Percentiles rank a stretch among this genome's conserved stretches.
Evolutionary conservation across 2,888 invertebrate species (phyloP).

Genomic region (Trichacis sp.): DNA sequence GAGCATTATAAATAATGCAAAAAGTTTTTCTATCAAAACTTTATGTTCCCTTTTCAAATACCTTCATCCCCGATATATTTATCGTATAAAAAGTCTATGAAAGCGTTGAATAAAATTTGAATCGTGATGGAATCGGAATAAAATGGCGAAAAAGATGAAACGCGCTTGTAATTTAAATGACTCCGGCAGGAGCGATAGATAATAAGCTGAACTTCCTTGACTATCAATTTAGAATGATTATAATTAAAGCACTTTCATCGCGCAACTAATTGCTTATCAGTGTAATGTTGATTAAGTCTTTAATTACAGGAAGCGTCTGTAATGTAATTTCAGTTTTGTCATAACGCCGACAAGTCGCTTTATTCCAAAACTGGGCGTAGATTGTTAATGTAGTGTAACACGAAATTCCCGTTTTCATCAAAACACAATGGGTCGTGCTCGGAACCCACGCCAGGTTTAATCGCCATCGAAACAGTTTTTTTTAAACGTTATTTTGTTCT

Average conservation of each 20-base stretch:
- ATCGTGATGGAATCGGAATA: neutral
- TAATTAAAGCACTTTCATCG: conserved; percentile 27
- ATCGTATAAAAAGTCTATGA: neutral
- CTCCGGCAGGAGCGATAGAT: neutral
- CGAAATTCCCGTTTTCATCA: neutral
- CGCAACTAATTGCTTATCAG: conserved; percentile 34
- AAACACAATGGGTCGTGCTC: neutral
- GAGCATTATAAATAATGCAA: neutral
- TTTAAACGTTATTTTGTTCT: no score
- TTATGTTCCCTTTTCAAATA: neutral
- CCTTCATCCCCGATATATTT: neutral
- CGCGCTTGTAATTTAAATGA: neutral
- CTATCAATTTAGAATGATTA: conserved; percentile 33
- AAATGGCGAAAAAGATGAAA: no score
- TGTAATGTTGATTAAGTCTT: conserved; percentile 36
- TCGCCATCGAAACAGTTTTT: no score
- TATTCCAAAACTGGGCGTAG: conserved; percentile 2
- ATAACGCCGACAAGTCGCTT: conserved; percentile 10
- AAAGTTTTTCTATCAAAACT: neutral
- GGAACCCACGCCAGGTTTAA: no score
- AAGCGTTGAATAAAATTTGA: neutral
- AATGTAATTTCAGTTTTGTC: conserved; percentile 31
- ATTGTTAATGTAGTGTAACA: neutral
- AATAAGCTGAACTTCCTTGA: conserved; percentile 23
- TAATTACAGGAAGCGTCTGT: conserved; percentile 23